Percentiles rank a stretch among this genome's conserved stretches.
phyloP scores from a whole-genome alignment of 2,113 vertebrate genomes.

The Geococcyx californianus region DNA sequence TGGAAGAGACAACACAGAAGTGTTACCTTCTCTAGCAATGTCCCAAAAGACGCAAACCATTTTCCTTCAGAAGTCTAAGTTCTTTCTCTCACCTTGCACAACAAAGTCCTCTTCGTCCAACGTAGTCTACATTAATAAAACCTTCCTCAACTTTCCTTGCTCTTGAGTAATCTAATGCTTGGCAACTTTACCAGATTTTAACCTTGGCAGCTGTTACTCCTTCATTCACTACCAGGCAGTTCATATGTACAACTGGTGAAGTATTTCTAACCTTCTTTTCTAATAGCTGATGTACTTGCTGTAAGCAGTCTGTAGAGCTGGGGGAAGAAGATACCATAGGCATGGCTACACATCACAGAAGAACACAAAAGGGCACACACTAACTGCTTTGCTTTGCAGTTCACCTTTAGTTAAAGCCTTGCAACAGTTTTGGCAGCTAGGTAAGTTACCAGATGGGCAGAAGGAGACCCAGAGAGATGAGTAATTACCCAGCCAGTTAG shows the following conservation, averaged over 20 bases:
- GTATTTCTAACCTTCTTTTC: constrained; percentile 7
- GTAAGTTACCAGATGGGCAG: constrained; percentile 58
- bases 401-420: constrained; percentile 63
- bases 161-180: background rate
- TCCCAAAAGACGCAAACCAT: background rate
- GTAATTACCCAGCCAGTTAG: constrained; percentile 64
- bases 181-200: constrained; percentile 1
- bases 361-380: constrained; percentile 44
- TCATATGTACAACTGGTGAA: background rate
- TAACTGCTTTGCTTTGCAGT: constrained; percentile 34
- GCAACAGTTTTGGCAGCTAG: constrained; percentile 53
- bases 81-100: constrained; percentile 32
- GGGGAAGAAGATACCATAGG: background rate
- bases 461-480: constrained; percentile 65
- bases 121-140: constrained; percentile 18
- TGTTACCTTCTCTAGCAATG: background rate
- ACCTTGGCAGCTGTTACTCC: background rate
- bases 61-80: background rate
- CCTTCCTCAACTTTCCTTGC: background rate
- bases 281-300: background rate
- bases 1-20: background rate
- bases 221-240: background rate
- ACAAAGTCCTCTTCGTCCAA: constrained; percentile 50
- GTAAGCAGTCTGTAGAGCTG: background rate
- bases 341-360: constrained; percentile 14